Evolutionary conservation across 2,113 vertebrate species (phyloP).

Genomic region (Chamaetylas fuelleborni): DNA sequence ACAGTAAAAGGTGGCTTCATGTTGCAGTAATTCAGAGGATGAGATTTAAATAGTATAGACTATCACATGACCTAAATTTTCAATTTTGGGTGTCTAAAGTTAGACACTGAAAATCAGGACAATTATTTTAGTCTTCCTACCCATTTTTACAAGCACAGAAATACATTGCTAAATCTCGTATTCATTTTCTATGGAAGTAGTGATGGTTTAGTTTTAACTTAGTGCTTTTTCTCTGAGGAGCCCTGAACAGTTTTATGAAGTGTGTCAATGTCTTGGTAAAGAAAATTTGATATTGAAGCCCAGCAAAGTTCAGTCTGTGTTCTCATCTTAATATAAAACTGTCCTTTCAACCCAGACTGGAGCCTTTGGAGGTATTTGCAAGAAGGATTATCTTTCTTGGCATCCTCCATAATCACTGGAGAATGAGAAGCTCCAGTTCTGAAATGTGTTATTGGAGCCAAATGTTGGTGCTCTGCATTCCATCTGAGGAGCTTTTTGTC

Average conservation of each 20-base stretch:
- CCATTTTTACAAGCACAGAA: conserved; percentile 41
- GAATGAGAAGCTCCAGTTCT: background rate
- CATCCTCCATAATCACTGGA: background rate
- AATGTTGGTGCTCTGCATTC: background rate
- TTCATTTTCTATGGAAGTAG: conserved; percentile 1
- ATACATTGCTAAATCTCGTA: background rate
- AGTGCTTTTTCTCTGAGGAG: conserved; percentile 36
- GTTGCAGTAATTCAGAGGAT: conserved; percentile 23
- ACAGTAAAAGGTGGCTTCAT: background rate
- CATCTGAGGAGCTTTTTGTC: background rate
- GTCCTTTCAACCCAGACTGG: background rate
- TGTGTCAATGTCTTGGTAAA: conserved; percentile 45
- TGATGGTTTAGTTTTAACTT: conserved; percentile 39
- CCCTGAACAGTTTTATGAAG: background rate
- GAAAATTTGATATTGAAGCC: conserved; percentile 16
- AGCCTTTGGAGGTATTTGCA: background rate
- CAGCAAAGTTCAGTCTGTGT: background rate
- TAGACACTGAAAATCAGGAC: conserved; percentile 56
- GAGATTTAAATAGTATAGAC: conserved; percentile 41
- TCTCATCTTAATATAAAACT: background rate
- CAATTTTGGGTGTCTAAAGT: conserved; percentile 43
- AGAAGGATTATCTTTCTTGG: background rate
- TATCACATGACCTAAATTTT: conserved; percentile 53
- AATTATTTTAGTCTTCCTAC: conserved; percentile 60
- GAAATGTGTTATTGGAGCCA: background rate